These are phyloP conservation scores for Epinephelus coioides DNA, from an alignment of 2,797 vertebrate genomes.

Conservation along the genomic window DNA sequence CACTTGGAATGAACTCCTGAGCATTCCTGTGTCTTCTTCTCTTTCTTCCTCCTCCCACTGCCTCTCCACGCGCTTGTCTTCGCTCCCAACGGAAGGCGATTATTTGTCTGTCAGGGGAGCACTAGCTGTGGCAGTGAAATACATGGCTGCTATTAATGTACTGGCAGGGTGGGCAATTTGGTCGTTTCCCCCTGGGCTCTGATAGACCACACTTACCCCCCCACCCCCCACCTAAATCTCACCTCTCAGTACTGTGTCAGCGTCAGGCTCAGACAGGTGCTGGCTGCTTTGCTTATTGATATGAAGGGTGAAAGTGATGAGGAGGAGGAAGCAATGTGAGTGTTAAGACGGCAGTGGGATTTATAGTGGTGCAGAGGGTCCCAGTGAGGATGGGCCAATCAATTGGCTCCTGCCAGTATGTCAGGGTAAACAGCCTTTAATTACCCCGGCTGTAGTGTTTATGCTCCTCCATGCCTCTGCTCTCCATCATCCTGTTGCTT, in stretches of 20 bases:
- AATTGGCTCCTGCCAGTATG: constrained; percentile 72
- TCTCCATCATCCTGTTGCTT: constrained; percentile 74
- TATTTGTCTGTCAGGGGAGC: constrained; percentile 75
- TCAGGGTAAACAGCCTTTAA: constrained; percentile 84
- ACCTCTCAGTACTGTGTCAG: constrained; percentile 39
- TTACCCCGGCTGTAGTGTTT: constrained; percentile 81
- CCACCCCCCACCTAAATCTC: constrained; percentile 38
- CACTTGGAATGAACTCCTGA: constrained; percentile 43
- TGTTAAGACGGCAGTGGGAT: constrained; percentile 61
- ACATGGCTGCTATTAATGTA: constrained; percentile 75
- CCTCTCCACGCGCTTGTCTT: constrained; percentile 44
- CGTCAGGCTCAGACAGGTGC: constrained; percentile 29
- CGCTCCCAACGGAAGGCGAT: constrained; percentile 56
- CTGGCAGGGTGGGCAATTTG: constrained; percentile 61
- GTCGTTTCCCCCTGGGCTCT: constrained; percentile 50
- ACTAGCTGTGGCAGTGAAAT: constrained; percentile 68
- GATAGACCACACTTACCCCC: constrained; percentile 18
- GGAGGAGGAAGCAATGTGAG: constrained; percentile 33
- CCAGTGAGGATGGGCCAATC: constrained; percentile 72
- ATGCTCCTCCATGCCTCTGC: constrained; percentile 69
- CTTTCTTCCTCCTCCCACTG: constrained; percentile 46
- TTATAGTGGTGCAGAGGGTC: constrained; percentile 78
- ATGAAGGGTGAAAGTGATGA: constrained; percentile 48
- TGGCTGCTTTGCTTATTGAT: constrained; percentile 39
- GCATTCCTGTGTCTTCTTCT: constrained; percentile 31